phyloP scores from a whole-genome alignment of 2,888 invertebrate species.

The Diplolepis rosae region DNA sequence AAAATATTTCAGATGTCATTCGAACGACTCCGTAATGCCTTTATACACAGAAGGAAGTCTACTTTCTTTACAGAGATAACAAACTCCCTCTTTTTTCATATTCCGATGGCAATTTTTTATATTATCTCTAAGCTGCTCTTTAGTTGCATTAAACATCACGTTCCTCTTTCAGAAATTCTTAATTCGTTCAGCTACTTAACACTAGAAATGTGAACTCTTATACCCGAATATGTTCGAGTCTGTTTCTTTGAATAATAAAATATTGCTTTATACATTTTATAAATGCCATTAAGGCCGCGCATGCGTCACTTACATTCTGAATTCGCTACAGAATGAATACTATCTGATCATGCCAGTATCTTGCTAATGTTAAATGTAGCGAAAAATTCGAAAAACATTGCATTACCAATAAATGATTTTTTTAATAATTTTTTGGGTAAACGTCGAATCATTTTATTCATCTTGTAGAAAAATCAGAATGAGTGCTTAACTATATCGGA shows the following conservation, averaged over 20 bases:
- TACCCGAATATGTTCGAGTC: slow-evolving; percentile 19
- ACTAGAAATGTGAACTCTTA: not conserved
- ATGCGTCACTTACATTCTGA: slow-evolving; percentile 39
- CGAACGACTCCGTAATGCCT: slow-evolving; percentile 7
- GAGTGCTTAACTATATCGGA: slow-evolving; percentile 22
- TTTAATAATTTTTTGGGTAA: no score
- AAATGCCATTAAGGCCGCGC: slow-evolving; percentile 58
- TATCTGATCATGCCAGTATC: not conserved
- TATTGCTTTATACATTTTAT: slow-evolving; percentile 62
- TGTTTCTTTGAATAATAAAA: slow-evolving; percentile 60
- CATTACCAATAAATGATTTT: not conserved
- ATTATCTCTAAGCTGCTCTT: not conserved
- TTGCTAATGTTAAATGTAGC: no score
- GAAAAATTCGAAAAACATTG: not conserved
- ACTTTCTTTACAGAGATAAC: slow-evolving; percentile 15
- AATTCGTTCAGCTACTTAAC: not conserved
- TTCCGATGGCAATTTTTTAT: not conserved
- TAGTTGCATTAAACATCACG: not conserved
- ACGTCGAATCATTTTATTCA: not conserved
- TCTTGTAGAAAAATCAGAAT: not conserved
- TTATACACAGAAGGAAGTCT: slow-evolving; percentile 7
- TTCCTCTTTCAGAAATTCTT: slow-evolving; percentile 10
- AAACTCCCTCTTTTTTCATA: slow-evolving; percentile 10
- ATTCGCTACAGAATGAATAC: slow-evolving; percentile 8
- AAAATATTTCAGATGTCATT: not conserved